These are phyloP conservation scores for Drosophila virilis DNA, from an alignment of 1,140 invertebrate species.

Conservation along the genomic window DNA sequence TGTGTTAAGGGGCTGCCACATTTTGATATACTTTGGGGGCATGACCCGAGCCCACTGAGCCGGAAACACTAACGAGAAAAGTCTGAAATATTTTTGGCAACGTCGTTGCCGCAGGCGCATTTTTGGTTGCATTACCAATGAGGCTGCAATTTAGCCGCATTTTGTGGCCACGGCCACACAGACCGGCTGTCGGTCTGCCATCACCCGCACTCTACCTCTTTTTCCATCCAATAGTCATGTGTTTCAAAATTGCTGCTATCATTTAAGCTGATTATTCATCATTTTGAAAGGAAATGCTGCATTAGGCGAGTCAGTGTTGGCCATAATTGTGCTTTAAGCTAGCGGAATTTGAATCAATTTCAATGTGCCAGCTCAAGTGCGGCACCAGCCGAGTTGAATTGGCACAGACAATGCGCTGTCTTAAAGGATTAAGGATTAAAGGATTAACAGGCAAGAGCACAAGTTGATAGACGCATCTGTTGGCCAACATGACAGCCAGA, in stretches of 20 bases:
- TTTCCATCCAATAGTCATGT: not conserved
- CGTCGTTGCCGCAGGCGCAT: conserved; percentile 23
- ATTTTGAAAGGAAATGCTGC: conserved; percentile 14
- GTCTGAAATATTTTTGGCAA: conserved; percentile 52
- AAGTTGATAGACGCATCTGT: conserved; percentile 49
- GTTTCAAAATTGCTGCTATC: conserved; percentile 8
- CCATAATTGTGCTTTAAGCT: conserved; percentile 39
- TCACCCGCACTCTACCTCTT: not conserved
- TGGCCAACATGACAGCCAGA: conserved; percentile 46
- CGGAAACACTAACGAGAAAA: conserved; percentile 70
- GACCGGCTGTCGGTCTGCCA: not conserved
- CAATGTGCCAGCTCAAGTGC: conserved; percentile 48
- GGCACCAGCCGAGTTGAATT: not conserved
- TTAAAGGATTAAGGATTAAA: conserved; percentile 72
- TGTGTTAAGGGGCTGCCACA: conserved; percentile 40
- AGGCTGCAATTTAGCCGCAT: conserved; percentile 16
- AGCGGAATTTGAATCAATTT: conserved; percentile 45
- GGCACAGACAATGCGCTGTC: conserved; percentile 41
- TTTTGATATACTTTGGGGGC: conserved; percentile 55
- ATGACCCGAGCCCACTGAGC: conserved; percentile 21
- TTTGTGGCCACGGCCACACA: conserved; percentile 26
- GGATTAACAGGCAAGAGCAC: conserved; percentile 51
- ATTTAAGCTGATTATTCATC: conserved; percentile 59
- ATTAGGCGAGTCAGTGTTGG: conserved; percentile 2
- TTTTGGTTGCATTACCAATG: conserved; percentile 25